Evolutionary conservation across 35 echinoderm and acorn worm species (phyloP), one percentile per base, ranked within the genome.

Genomic region (Diadema setosum): DNA sequence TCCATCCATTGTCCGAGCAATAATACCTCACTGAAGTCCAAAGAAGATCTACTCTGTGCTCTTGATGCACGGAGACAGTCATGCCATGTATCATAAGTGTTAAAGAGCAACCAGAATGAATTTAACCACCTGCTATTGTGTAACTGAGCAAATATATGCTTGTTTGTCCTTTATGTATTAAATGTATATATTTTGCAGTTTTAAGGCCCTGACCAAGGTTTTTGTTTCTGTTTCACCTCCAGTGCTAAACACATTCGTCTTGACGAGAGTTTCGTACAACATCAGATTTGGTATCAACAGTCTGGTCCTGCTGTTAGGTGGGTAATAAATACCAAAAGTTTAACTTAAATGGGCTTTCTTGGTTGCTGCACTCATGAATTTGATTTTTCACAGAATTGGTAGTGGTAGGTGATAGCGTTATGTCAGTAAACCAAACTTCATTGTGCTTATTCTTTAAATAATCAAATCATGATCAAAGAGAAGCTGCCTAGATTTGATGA

Each of bases 181-280:
- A 12, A 12, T n/a, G 21, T 12, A n/a, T n/a, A 16, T 55, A 55
- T 16, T 55, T 55, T n/a, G n/a, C n/a, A n/a, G n/a, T n/a, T n/a
- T n/a, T n/a, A n/a, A n/a, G n/a, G n/a, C n/a, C n/a, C n/a, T n/a
- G n/a, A n/a, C n/a, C n/a, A n/a, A n/a, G 14, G 49, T 1, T 25
- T 70, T 70, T 0, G 15, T 0, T 3, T 46, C 17, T 48, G 49
- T 60, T 85, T 58, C 44, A 21, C 4, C 41, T 56, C 20, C 82
- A 85, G 82, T 85, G 58, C 82, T 85, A 35, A 85, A 85, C 20
- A 63, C 82, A 57, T 85, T 57, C 39, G 27, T 65, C 26, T 61
- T 85, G 26, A 41, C 15, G 21, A 31, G 82, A 59, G 57, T 85
- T 12, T 45, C 82, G n/a, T 85, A 85, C 58, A 61, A 30, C 35